A percentile compares a stretch with the other conserved stretches of the same genome.
Evolutionary conservation across 2,888 invertebrate species (phyloP).

Genomic region (Leucophora obtusa): DNA sequence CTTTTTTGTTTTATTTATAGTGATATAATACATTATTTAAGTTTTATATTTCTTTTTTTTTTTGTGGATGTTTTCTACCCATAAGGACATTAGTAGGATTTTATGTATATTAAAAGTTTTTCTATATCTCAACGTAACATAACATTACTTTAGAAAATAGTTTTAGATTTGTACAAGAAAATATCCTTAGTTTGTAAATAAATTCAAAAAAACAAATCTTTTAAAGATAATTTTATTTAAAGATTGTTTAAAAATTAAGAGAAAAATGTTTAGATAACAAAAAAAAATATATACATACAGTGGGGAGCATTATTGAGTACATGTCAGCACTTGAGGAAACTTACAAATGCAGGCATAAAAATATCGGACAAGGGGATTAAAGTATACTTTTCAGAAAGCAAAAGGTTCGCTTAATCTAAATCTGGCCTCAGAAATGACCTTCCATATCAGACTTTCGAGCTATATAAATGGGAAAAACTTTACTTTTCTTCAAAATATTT

Average conservation of each 20-base stretch:
- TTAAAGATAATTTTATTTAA: not conserved
- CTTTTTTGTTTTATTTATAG: not conserved
- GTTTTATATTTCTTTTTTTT: not conserved
- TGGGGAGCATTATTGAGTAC: too few relatives aligned
- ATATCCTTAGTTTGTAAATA: not conserved
- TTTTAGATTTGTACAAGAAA: conserved; percentile 5
- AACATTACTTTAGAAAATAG: conserved; percentile 19
- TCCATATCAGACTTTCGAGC: too few relatives aligned
- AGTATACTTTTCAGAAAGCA: too few relatives aligned
- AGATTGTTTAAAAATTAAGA: not conserved
- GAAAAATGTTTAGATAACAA: too few relatives aligned
- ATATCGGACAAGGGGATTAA: too few relatives aligned
- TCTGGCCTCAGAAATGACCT: too few relatives aligned
- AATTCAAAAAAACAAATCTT: not conserved
- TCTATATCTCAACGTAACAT: conserved; percentile 11
- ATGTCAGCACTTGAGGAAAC: too few relatives aligned
- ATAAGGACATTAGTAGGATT: not conserved
- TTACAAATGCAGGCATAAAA: too few relatives aligned
- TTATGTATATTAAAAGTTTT: conserved; percentile 10
- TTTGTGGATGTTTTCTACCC: not conserved
- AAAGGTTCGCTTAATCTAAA: too few relatives aligned
- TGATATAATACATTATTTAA: not conserved
- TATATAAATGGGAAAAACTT: too few relatives aligned
- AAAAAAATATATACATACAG: too few relatives aligned
- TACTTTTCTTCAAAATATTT: too few relatives aligned